Evolutionary conservation across 2,888 invertebrate species (phyloP).

Genomic region (Euzophera pinguis): DNA sequence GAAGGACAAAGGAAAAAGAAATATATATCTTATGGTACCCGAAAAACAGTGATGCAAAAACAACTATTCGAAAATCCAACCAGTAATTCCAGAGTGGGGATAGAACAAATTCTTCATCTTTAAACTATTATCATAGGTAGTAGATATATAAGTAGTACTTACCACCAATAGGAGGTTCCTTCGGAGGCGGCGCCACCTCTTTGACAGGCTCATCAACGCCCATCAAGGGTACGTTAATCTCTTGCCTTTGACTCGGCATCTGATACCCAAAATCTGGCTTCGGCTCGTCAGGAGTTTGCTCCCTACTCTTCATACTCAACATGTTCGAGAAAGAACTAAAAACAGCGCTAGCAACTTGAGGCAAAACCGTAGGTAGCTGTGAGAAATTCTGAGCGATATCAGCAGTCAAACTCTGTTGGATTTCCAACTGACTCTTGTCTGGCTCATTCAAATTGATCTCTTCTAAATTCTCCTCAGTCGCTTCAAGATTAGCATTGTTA

Average conservation of each 20-base stretch:
- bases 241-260: constrained; percentile 32
- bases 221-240: constrained; percentile 34
- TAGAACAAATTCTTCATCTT: too few species aligned
- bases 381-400: constrained; percentile 78
- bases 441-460: constrained; percentile 64
- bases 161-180: constrained; percentile 55
- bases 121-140: too few species aligned
- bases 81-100: too few species aligned
- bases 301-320: constrained; percentile 59
- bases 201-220: constrained; percentile 40
- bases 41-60: too few species aligned
- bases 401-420: constrained; percentile 61
- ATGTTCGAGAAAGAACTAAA: constrained; percentile 82
- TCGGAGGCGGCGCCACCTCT: constrained; percentile 57
- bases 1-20: too few species aligned
- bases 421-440: constrained; percentile 33
- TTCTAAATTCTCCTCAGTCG: constrained; percentile 60
- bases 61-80: too few species aligned
- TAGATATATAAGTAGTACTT: constrained; percentile 31
- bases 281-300: constrained; percentile 51
- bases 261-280: constrained; percentile 30
- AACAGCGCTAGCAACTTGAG: constrained; percentile 81
- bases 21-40: too few species aligned
- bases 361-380: constrained; percentile 79
- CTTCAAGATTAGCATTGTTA: constrained; percentile 69